Percentiles rank a stretch among this genome's conserved stretches.
Conservation (phyloP, 2,797 vertebrate genomes). For the Telmatherina bonti region DNA sequence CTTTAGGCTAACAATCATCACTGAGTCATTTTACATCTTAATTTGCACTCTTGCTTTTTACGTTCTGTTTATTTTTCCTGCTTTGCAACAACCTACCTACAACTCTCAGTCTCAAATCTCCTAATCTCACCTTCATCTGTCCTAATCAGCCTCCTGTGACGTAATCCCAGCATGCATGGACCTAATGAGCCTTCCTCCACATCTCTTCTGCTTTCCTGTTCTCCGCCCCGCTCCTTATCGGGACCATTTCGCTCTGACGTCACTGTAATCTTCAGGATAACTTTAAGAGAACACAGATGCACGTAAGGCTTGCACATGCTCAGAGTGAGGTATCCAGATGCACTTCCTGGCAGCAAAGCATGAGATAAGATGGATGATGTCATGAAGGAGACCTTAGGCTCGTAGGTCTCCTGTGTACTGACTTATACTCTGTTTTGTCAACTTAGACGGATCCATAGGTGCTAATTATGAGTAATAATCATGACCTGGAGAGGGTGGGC, state of each 20-base stretch:
- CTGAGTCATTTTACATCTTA: conserved; percentile 62
- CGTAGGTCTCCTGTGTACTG: conserved; percentile 6
- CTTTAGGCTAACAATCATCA: conserved; percentile 54
- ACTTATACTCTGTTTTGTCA: conserved; percentile 20
- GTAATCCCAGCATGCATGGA: conserved; percentile 59
- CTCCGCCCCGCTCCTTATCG: conserved; percentile 37
- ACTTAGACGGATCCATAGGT: conserved; percentile 19
- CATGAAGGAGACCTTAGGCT: conserved; percentile 14
- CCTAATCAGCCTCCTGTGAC: conserved; percentile 60
- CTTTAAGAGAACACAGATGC: conserved; percentile 22
- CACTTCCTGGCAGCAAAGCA: conserved; percentile 23
- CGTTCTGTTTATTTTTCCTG: neutral
- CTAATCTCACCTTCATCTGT: conserved; percentile 70
- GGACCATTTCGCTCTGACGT: conserved; percentile 38
- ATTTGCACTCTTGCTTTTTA: conserved; percentile 15
- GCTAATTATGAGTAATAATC: conserved; percentile 18
- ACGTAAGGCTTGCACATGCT: neutral
- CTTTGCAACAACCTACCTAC: conserved; percentile 18
- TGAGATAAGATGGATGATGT: conserved; percentile 40
- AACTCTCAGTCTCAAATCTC: conserved; percentile 51
- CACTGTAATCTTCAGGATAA: conserved; percentile 50
- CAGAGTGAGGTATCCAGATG: conserved; percentile 41
- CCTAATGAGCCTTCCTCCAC: conserved; percentile 38
- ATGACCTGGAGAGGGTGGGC: conserved; percentile 31
- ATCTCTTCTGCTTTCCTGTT: conserved; percentile 9